Evolutionary conservation across 2,113 vertebrate species (phyloP), one percentile per base, ranked within the genome.

Genomic region (Fukomys damarensis): DNA sequence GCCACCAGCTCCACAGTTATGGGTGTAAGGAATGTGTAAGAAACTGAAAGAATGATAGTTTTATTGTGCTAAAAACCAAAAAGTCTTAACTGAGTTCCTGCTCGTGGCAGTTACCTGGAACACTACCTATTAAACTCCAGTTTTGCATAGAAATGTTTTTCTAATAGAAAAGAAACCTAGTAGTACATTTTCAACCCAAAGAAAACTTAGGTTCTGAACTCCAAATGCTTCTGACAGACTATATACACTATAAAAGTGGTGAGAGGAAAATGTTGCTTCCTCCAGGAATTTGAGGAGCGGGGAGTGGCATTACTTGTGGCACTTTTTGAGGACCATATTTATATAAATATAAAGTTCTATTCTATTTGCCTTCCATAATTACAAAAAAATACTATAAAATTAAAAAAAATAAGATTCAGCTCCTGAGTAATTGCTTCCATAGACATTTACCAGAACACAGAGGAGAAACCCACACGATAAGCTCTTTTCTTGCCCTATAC

Each of bases 131-230:
- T 84, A 93, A 92, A 87, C 24, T 49, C 9, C 49, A 43, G 76
- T 96, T 96, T 89, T 87, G 56, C 59, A n/a, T 70, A 54, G 66
- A 93, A 93, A 96, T 77, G 68, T 96, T 96, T 97, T 97, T 89
- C 61, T 93, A 96, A 84, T 84, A 86, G 88, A 86, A 96, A 94
- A 74, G 86, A 96, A 98, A 97, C 61, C 59, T 85, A 96, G 92
- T 58, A 85, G 79, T 72, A n/a, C 46, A 93, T 94, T 85, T 96
- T 35, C 30, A 68, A 63, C 96, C 86, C 96, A 97, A 98, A 92
- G 86, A 95, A 96, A 95, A 97, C 72, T 54, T 20, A 76, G 68
- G 24, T 86, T 94, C 65, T 97, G 96, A 83, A 81, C 46, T 86
- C 79, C 0, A 7, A 54, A 24, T 65, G 35, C 43, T 91, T 95